phyloP scores from a whole-genome alignment of 2,113 vertebrate genomes.

The Piaya cayana region DNA sequence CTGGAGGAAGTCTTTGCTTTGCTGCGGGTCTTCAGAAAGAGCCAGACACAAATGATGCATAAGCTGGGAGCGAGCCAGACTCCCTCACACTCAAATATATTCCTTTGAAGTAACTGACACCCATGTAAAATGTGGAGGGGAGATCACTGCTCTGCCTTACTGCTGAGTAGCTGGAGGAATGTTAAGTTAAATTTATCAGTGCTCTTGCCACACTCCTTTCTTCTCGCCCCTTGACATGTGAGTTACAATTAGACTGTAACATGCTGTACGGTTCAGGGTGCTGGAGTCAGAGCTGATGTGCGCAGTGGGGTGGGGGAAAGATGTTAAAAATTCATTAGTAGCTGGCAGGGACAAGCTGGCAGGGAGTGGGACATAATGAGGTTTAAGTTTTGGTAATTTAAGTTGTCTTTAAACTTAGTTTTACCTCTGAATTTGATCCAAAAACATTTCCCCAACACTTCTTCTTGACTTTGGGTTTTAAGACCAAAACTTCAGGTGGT shows the following conservation, averaged over 20 bases:
- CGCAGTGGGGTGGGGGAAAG: slow-evolving; percentile 22
- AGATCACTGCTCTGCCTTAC: neutral
- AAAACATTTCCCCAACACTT: neutral
- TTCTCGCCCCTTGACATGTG: slow-evolving; percentile 53
- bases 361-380: slow-evolving; percentile 43
- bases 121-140: slow-evolving; percentile 24
- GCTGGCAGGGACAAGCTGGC: slow-evolving; percentile 33
- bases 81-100: slow-evolving; percentile 15
- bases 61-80: neutral
- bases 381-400: slow-evolving; percentile 40
- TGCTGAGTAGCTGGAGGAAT: slow-evolving; percentile 40
- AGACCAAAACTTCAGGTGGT: neutral
- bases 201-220: slow-evolving; percentile 35
- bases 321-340: slow-evolving; percentile 59
- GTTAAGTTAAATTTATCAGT: slow-evolving; percentile 27
- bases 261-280: neutral
- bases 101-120: slow-evolving; percentile 53
- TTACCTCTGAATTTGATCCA: slow-evolving; percentile 13
- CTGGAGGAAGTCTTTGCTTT: slow-evolving; percentile 26
- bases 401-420: slow-evolving; percentile 8
- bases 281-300: neutral
- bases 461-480: neutral
- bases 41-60: slow-evolving; percentile 47
- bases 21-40: slow-evolving; percentile 6
- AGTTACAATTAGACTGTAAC: slow-evolving; percentile 43